phyloP scores from a whole-genome alignment of 1,140 invertebrate genomes.

The Diplogasteroides magnus region DNA sequence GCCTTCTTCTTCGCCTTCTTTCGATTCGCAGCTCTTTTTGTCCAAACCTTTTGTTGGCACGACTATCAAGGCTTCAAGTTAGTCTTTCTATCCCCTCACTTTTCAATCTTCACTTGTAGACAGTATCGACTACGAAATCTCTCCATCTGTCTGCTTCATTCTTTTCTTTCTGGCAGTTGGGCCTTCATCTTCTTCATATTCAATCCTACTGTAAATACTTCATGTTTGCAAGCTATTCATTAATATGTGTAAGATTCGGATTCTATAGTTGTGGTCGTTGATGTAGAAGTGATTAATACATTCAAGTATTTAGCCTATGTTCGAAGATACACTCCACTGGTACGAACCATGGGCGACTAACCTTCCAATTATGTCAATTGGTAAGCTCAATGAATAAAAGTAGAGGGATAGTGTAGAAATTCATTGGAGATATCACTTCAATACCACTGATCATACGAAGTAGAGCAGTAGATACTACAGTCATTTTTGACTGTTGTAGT shows the following conservation, averaged over 20 bases:
- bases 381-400: slow-evolving; percentile 7
- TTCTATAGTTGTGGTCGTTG: too few species aligned
- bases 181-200: slow-evolving; percentile 25
- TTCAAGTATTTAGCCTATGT: slow-evolving; percentile 15
- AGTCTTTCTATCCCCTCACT: too few species aligned
- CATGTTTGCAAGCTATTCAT: too few species aligned
- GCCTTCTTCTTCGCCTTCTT: slow-evolving; percentile 30
- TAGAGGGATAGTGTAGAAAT: too few species aligned
- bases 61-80: slow-evolving; percentile 32
- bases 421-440: too few species aligned
- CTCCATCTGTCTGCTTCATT: slow-evolving; percentile 39
- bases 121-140: slow-evolving; percentile 45
- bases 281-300: too few species aligned
- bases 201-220: too few species aligned
- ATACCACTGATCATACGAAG: slow-evolving; percentile 13
- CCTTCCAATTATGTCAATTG: slow-evolving; percentile 34
- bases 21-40: slow-evolving; percentile 21
- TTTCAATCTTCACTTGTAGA: slow-evolving; percentile 39
- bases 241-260: too few species aligned
- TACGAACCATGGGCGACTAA: slow-evolving; percentile 24
- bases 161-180: slow-evolving; percentile 32
- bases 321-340: slow-evolving; percentile 34
- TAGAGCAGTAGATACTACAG: too few species aligned
- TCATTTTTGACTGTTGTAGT: too few species aligned
- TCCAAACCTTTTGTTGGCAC: slow-evolving; percentile 21